phyloP scores from a whole-genome alignment of 2,113 vertebrate genomes.

The Eira barbara region DNA sequence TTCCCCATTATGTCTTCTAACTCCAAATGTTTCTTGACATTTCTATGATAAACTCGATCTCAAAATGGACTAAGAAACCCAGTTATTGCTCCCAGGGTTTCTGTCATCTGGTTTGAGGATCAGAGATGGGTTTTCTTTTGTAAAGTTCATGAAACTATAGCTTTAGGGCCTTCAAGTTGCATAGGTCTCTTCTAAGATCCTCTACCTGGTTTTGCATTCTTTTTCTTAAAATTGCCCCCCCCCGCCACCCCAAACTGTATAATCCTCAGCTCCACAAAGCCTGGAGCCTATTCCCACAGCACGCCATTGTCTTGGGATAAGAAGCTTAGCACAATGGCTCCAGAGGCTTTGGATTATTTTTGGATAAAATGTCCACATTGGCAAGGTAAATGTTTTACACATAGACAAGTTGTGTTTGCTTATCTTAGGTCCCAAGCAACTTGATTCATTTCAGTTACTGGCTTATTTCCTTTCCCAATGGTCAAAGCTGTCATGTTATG shows the following conservation, averaged over 20 bases:
- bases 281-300: background rate
- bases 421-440: background rate
- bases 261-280: background rate
- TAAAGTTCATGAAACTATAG: background rate
- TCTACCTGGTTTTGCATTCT: background rate
- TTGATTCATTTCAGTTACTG: background rate
- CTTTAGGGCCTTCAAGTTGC: background rate
- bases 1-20: background rate
- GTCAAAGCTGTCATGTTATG: background rate
- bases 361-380: background rate
- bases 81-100: background rate
- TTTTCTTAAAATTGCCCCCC: background rate
- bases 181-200: background rate
- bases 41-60: background rate
- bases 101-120: background rate
- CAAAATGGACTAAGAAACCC: background rate
- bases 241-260: background rate
- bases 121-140: background rate
- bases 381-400: background rate
- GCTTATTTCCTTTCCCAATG: background rate
- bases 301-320: background rate
- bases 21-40: background rate
- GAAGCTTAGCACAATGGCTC: background rate
- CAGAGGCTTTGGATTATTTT: background rate
- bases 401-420: background rate